phyloP scores from a whole-genome alignment of 2,113 vertebrate species.

The Pelodiscus sinensis region DNA sequence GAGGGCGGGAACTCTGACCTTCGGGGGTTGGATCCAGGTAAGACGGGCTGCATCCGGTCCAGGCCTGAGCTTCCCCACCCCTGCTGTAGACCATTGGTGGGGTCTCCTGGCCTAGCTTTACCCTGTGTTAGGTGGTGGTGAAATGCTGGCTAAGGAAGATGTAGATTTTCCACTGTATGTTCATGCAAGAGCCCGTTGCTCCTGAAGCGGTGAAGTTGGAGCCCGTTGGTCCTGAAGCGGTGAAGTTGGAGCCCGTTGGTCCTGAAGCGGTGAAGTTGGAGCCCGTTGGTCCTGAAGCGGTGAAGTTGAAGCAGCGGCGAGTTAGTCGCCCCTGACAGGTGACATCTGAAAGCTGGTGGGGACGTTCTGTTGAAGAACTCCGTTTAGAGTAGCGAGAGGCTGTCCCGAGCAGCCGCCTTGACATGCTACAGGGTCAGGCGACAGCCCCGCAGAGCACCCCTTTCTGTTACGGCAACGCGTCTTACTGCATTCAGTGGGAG shows the following conservation, averaged over 20 bases:
- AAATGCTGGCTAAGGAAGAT: background rate
- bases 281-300: background rate
- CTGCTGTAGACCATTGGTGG: background rate
- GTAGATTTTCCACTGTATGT: background rate
- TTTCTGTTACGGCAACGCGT: background rate
- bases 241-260: background rate
- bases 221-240: background rate
- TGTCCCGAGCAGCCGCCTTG: rapidly evolving
- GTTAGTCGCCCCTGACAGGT: background rate
- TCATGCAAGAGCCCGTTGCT: background rate
- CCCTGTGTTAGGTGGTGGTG: background rate
- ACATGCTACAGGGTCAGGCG: background rate
- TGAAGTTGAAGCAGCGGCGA: background rate
- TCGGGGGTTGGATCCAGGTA: no score
- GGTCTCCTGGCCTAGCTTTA: background rate
- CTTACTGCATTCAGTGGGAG: background rate
- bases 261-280: background rate
- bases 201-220: background rate
- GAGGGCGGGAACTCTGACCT: no score
- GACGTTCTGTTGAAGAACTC: rapidly evolving
- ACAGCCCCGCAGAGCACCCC: background rate
- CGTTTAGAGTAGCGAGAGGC: background rate
- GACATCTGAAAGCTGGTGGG: background rate
- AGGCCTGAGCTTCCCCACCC: no score
- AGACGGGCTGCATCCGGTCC: no score